Conservation (phyloP, 2,888 invertebrate species). For the Melinopterus prodromus region DNA sequence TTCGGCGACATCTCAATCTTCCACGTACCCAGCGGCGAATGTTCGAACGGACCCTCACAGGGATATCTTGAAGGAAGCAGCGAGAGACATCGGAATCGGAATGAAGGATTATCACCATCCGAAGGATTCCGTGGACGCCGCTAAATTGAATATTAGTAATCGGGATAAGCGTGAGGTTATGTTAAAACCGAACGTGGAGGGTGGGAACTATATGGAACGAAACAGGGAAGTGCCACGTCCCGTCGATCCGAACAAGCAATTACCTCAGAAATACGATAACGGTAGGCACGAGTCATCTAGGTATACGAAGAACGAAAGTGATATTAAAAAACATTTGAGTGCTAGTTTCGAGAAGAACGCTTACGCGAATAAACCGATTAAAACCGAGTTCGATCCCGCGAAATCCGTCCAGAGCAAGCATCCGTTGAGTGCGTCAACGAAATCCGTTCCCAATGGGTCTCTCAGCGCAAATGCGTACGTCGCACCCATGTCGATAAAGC, state of each 20-base stretch:
- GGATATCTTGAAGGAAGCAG: slow-evolving; percentile 55
- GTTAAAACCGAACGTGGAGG: slow-evolving; percentile 48
- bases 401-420: slow-evolving; percentile 57
- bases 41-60: slow-evolving; percentile 49
- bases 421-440: not conserved
- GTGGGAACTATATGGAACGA: slow-evolving; percentile 30
- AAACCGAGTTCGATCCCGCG: slow-evolving; percentile 47
- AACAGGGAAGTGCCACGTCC: slow-evolving; percentile 41
- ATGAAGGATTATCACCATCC: slow-evolving; percentile 38
- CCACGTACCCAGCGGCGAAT: slow-evolving; percentile 29
- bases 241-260: slow-evolving; percentile 50
- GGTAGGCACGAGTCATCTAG: slow-evolving; percentile 49
- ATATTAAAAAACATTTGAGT: slow-evolving; percentile 53
- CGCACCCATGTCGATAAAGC: not conserved
- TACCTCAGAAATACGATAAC: slow-evolving; percentile 44
- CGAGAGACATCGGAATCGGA: slow-evolving; percentile 47
- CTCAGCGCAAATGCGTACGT: slow-evolving; percentile 21
- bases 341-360: slow-evolving; percentile 50
- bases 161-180: slow-evolving; percentile 50
- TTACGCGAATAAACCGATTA: slow-evolving; percentile 54
- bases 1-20: not conserved
- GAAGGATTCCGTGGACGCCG: slow-evolving; percentile 24
- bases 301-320: slow-evolving; percentile 51
- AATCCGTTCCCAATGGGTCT: not conserved
- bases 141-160: slow-evolving; percentile 32